Evolutionary conservation across 2,888 invertebrate genomes (phyloP), one percentile per base, ranked within the genome.

Genomic region (Eupithecia subumbrata): DNA sequence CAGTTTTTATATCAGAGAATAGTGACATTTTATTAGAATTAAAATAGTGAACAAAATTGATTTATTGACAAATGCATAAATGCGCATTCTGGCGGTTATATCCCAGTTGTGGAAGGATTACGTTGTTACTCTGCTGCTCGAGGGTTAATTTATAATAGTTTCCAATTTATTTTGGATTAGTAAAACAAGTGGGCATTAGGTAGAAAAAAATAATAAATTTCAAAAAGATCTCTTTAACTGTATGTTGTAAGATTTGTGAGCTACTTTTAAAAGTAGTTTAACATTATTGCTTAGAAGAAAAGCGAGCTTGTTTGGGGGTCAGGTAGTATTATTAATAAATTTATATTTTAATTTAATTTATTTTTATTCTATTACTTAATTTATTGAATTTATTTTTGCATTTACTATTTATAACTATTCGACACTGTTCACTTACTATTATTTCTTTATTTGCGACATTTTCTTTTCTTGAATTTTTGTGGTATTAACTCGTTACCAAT

Each of bases 191-290:
- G 85, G 84, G 84, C 84, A 85, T 86, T 87, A 86, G 83, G 76
- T 85, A 83, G 79, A 82, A 86, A 87, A 85, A 74, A 72, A 48
- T 40, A 1, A 34, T 5, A 68, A 77, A 56, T 74, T 84, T 84
- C 75, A 80, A 86, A 85, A 82, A 48, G 90, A 90, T 90, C 90
- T 90, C 90, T 85, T 83, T 82, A 83, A 83, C 83, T 87, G 85
- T 83, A 82, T 82, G 82, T 84, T 84, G 72, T 75, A 75, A 40
- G 66, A 66, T n/a, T 66, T 37, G 66, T 66, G 37, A 66, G 74
- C 68, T 78, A 71, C 78, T 78, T 77, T 64, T 64, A 66, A 77
- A 72, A 66, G 77, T 79, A 52, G n/a, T 56, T 11, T n/a, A n/a
- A 78, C 76, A 81, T 77, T 78, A 69, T 72, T 75, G 75, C 71